Base-by-base conservation (phyloP, 2,113 vertebrate species). In the Chitala chitala region DNA sequence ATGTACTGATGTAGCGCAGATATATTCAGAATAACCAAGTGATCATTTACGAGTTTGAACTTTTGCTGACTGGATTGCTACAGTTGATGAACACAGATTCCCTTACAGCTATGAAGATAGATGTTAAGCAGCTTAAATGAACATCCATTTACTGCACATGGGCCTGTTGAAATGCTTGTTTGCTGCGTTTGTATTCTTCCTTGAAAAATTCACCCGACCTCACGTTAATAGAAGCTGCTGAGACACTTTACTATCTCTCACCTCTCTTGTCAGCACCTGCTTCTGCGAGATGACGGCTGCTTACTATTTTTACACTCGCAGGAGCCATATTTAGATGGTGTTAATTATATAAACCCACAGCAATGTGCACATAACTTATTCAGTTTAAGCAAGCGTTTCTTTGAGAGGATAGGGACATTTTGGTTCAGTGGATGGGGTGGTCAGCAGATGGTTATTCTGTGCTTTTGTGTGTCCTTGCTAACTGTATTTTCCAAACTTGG, bases 221-320 rank as follows among this genome's bases (percentile, higher is more conserved):
- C 9, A 17, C 64, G 26, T 44, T 46, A 68, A 68, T 46, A 68
- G 42, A 36, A 63, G 29, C 59, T 63, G 59, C 59, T 15, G 33
- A 15, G 31, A 63, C 22, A 44, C n/a, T 38, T 26, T 68, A 46
- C 64, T 46, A 68, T 68, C 46, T 68, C 64, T 29, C 40, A 68
- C 22, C 12, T 48, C 40, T 38, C 42, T 29, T 42, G 6, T 44
- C 64, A 68, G 38, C 40, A 46, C 64, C 22, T 68, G 42, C 38
- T n/a, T 8, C 40, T 48, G 64, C 17, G 42, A 68, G 24, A 68
- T 46, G 44, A 68, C 46, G 64, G 38, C 40, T 9, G 64, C 44
- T 68, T 46, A 48, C 40, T 68, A 46, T 26, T 24, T 38, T 46
- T 68, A 46, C 64, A 24, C 64, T 46, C 22, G 15, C 42, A 13